Base-by-base conservation (phyloP, 2,113 vertebrate genomes). In the Pampusana beccarii region DNA sequence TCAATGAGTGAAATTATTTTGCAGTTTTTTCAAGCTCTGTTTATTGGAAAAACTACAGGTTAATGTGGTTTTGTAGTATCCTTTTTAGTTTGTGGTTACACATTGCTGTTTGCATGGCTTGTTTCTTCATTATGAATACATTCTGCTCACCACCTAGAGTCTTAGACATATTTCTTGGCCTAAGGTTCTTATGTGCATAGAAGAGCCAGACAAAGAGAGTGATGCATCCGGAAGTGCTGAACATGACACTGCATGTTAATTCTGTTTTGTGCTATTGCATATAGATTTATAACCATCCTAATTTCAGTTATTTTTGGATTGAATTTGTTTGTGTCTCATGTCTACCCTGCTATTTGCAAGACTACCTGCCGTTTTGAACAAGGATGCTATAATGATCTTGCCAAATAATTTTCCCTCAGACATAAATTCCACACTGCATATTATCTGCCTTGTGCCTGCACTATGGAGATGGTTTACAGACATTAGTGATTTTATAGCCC, bases 311-410 rank as follows among this genome's bases (percentile, higher is more conserved):
- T 67, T 0, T 92, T 91, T 75, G 16, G 29, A 84, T 92, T 80
- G 74, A 64, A 83, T 88, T 77, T 92, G 26, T 82, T 89, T 77
- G 16, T 62, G 31, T 56, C 13, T 90, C 38, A 16, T 58, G 53
- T 71, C 67, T 88, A 57, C 38, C 56, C 26, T 73, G 56, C n/a
- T 72, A 34, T 94, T 93, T 90, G 58, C 64, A 91, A 54, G 61
- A 38, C 36, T 91, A 95, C 53, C 86, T 92, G 44, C 60, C 26
- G 90, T 94, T 93, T 93, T 81, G 60, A 92, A 65, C 83, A 82
- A 90, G 42, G 75, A 26, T 85, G 38, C 38, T 91, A 38, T 79
- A 92, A 94, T 66, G 38, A 88, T 81, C 65, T 75, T 83, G 34
- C 33, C 56, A 89, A 91, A 93, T 84, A 53, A 89, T 91, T 87